Evolutionary conservation across 2,797 vertebrate species (phyloP).

Genomic region (Petrocephalus sullivani): DNA sequence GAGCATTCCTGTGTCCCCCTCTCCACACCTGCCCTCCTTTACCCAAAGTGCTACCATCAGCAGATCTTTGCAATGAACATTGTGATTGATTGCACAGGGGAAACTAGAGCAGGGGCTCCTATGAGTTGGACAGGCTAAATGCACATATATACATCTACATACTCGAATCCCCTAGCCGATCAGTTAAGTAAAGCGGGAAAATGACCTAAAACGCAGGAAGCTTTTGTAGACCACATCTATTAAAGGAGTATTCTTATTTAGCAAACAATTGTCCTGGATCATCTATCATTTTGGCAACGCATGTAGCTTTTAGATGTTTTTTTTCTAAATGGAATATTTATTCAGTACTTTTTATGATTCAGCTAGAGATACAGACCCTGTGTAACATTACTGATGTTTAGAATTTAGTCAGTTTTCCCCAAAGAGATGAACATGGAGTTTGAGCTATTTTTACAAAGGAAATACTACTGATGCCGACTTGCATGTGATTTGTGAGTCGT

Average conservation of each 20-base stretch:
- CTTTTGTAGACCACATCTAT: background rate
- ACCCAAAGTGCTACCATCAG: background rate
- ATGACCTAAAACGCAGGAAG: conserved; percentile 10
- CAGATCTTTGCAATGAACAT: background rate
- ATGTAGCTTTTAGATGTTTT: background rate
- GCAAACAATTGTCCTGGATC: background rate
- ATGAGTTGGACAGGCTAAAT: background rate
- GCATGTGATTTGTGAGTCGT: background rate
- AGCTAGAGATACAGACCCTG: background rate
- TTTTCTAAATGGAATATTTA: background rate
- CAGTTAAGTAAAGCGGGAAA: conserved; percentile 17
- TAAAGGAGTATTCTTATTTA: background rate
- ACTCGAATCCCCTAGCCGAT: background rate
- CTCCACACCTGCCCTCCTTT: background rate
- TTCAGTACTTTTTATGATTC: background rate
- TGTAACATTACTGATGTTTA: background rate
- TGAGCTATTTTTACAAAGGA: background rate
- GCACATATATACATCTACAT: conserved; percentile 2
- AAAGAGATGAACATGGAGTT: background rate
- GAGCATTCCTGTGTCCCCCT: background rate
- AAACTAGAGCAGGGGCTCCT: conserved; percentile 19
- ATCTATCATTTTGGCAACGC: background rate
- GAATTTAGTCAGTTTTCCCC: background rate
- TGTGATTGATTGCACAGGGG: conserved; percentile 15
- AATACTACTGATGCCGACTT: background rate